Evolutionary conservation across 2,797 vertebrate species (phyloP), one percentile per base, ranked within the genome.

Genomic region (Babyrousa celebensis): DNA sequence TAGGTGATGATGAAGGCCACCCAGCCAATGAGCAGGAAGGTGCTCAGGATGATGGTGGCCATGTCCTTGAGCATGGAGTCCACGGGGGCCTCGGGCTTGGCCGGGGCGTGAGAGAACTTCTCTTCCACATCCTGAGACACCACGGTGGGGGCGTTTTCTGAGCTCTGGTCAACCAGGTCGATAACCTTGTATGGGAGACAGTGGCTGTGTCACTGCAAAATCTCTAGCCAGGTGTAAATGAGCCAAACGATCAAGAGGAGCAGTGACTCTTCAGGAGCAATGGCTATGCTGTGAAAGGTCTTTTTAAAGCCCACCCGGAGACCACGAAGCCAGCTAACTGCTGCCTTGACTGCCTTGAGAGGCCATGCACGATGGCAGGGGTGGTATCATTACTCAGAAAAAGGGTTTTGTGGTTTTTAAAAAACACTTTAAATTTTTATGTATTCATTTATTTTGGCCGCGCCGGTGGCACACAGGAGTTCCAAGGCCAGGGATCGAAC

Each of bases 41-140:
- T 99, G 96, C 99, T 99, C 97, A 99, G 99, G 98, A 99, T 99
- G 97, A 99, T 99, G 0, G 99, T 99, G 98, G 99, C 99, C 98
- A 99, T 99, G 98, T 99, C 99, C 98, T 99, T 99, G 90, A 99
- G 98, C 98, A 99, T 99, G 52, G 99, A 99, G 98, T 99, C 99
- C 96, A 99, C 98, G 0, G 99, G 99, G 72, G 99, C 99, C 98
- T 99, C 99, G 0, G 98, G 98, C 36, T 99, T 99, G 17, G 48
- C 96, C 12, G 86, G 77, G 80, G 96, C 23, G 43, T 67, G 97
- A 17, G 96, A 70, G 1, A 97, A 96, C 88, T 98, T 99, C 97
- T 99, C 99, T 95, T 99, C 99, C 21, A 99, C 98, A 0, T 98
- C 98, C 82, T 98, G 96, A 2, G 99, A 98, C 62, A 98, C 2